phyloP scores from a whole-genome alignment of 2,113 vertebrate species.

The Rhabdornis inornatus region DNA sequence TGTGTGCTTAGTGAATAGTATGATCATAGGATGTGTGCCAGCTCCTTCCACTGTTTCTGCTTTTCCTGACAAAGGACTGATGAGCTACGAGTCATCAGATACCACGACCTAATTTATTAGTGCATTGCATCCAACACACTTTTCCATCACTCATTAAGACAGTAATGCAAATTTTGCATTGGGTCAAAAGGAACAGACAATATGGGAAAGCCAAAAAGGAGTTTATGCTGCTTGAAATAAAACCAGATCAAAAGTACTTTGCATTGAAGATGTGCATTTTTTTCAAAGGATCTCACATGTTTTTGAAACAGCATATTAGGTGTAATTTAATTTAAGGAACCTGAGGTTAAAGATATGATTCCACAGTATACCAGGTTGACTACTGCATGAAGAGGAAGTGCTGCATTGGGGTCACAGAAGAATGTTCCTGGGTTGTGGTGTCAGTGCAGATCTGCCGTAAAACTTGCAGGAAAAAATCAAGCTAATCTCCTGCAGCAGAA shows the following conservation, averaged over 20 bases:
- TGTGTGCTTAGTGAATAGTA: not conserved
- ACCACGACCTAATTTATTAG: not conserved
- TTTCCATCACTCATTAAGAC: not conserved
- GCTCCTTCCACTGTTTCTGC: not conserved
- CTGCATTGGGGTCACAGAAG: not conserved
- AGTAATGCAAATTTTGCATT: not conserved
- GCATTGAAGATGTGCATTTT: not conserved
- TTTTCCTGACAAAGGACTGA: not conserved
- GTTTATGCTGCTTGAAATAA: not conserved
- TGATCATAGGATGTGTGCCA: fast-evolving
- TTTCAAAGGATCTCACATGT: not conserved
- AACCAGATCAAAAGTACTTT: not conserved
- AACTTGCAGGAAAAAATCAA: not conserved
- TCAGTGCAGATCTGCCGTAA: not conserved
- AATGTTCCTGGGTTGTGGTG: not conserved
- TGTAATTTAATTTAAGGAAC: not conserved
- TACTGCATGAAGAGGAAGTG: not conserved
- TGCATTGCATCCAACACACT: not conserved
- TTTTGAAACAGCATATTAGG: not conserved
- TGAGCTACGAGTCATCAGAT: not conserved
- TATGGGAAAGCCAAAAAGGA: not conserved
- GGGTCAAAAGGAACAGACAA: not conserved
- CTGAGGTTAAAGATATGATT: not conserved
- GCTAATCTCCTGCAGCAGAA: not conserved
- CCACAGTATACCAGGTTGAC: not conserved